These are phyloP conservation scores for Chloroceryle inda DNA, from an alignment of 2,797 vertebrate genomes.

Conservation along the genomic window DNA sequence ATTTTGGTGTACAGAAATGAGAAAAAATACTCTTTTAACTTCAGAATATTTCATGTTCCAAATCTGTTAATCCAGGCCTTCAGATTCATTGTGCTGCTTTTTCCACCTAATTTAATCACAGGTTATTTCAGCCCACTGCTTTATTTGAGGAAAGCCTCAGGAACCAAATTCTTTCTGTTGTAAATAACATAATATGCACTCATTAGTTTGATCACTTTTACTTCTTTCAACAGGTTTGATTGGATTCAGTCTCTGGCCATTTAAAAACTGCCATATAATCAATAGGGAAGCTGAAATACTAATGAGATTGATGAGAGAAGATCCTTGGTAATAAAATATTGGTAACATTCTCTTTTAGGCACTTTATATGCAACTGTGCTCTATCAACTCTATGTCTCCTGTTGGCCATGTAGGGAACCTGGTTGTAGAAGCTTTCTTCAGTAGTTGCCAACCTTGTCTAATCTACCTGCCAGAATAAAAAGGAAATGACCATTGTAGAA, in stretches of 20 bases:
- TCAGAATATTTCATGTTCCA: constrained; percentile 10
- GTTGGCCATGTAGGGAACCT: neutral
- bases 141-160: constrained; percentile 67
- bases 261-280: constrained; percentile 78
- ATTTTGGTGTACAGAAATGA: neutral
- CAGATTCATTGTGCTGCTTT: constrained; percentile 35
- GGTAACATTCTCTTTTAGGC: constrained; percentile 12
- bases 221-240: constrained; percentile 75
- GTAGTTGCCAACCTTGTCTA: neutral
- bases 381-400: neutral
- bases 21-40: neutral
- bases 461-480: neutral
- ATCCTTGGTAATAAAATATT: constrained; percentile 52
- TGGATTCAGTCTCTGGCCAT: constrained; percentile 70
- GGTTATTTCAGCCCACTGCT: constrained; percentile 60
- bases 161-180: constrained; percentile 73
- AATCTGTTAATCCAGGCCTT: neutral
- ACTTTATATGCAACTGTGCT: neutral
- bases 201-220: constrained; percentile 74
- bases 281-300: constrained; percentile 72
- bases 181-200: constrained; percentile 70
- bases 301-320: constrained; percentile 65
- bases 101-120: constrained; percentile 65
- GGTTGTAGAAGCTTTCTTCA: neutral
- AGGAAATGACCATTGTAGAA: neutral